phyloP scores from a whole-genome alignment of 1,140 invertebrate genomes.

The Leptopilina boulardi region DNA sequence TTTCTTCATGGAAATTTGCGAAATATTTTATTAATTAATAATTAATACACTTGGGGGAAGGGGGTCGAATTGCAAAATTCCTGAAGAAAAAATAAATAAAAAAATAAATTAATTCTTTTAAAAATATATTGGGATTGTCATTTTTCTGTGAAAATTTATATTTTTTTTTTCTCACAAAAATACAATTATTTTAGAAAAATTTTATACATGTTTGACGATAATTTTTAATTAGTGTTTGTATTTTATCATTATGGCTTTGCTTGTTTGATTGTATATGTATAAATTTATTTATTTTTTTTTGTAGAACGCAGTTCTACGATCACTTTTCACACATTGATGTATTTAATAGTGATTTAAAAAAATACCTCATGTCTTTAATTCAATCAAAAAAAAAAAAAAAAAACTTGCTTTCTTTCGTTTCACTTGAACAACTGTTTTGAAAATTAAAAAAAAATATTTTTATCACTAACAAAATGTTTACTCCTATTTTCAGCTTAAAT shows the following conservation, averaged over 20 bases:
- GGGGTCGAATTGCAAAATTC: too few species aligned
- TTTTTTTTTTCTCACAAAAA: not conserved
- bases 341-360: not conserved
- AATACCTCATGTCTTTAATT: conserved; percentile 34
- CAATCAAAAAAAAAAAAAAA: not conserved
- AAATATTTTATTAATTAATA: too few species aligned
- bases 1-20: too few species aligned
- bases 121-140: not conserved
- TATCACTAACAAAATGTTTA: not conserved
- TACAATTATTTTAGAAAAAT: not conserved
- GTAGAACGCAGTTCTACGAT: not conserved
- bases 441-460: conserved; percentile 1
- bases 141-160: not conserved
- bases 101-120: not conserved
- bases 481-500: too few species aligned
- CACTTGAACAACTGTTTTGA: not conserved
- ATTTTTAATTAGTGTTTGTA: conserved; percentile 1
- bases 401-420: not conserved
- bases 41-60: too few species aligned
- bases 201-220: not conserved
- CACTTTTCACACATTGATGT: not conserved
- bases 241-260: conserved; percentile 18
- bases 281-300: conserved; percentile 6
- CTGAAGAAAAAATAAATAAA: not conserved
- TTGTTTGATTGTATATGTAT: conserved; percentile 28